Base-by-base conservation (phyloP, 2,888 invertebrate genomes). In the Drosophila falleni region DNA sequence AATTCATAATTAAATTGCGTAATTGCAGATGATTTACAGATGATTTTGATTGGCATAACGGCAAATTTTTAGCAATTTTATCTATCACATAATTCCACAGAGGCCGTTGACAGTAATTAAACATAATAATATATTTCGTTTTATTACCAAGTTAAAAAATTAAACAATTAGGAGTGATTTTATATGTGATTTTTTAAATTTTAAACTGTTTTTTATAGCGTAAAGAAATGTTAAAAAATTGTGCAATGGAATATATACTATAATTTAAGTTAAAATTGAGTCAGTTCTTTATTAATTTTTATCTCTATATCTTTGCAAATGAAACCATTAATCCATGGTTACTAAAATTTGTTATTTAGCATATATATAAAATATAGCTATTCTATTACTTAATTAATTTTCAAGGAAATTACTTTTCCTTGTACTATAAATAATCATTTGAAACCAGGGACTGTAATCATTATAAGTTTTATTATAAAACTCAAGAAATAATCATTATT, bases 1-100 rank as follows among this genome's bases (percentile, higher is more conserved):
- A 84, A 89, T 89, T 80, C 56, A 71, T 81, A 89, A 89, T 89
- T 89, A 85, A 79, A 81, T 89, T 89, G 87, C 82, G 82, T 89
- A 89, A 84, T 87, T 84, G 76, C 69, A 37, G 33, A 71, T 68
- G 68, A 84, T 87, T 87, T 72, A 80, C 68, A 72, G 60, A 81
- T 68, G 56, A 74, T 71, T 80, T 66, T 59, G 53, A 63, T 65
- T 65, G 51, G 49, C 61, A 54, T n/a, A 33, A 3, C 13, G 58
- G 58, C 33, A 29, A 39, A 35, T 39, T 46, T 1, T 61, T 39
- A 46, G 33, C 50, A 11, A 11, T 60, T 23, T 33, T 60, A 41
- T 42, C 31, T 41, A 60, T 19, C 31, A 41, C 29, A 26, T 47
- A 37, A 47, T 29, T 11, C 33, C 19, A n/a, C 44, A 44, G 6